phyloP scores from a whole-genome alignment of 2,888 invertebrate genomes.

The Trypoxylon attenuatum region DNA sequence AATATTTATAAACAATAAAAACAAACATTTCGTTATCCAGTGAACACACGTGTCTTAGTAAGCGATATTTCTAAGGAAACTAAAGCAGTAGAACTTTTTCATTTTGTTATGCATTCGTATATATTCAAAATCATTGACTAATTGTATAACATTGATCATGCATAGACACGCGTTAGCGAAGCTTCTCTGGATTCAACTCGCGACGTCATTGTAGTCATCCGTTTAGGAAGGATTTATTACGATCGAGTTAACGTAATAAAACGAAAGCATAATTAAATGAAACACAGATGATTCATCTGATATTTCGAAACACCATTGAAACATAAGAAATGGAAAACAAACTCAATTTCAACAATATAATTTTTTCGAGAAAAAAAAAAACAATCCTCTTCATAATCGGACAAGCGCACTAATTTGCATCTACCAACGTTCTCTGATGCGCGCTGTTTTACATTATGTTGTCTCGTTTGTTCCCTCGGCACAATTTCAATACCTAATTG shows the following conservation, averaged over 20 bases:
- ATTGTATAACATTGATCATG: not conserved
- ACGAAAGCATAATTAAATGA: constrained; percentile 33
- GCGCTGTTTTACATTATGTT: constrained; percentile 9
- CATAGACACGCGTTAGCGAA: constrained; percentile 13
- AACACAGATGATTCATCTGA: constrained; percentile 6
- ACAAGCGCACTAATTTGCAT: not conserved
- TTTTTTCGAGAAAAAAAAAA: constrained; percentile 6
- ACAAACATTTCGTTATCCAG: constrained; percentile 17
- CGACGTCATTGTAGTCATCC: constrained; percentile 26
- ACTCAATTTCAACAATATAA: constrained; percentile 1
- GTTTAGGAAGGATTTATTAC: constrained; percentile 16
- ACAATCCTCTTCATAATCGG: constrained; percentile 2
- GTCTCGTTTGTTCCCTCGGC: constrained; percentile 6
- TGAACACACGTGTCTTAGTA: constrained; percentile 7
- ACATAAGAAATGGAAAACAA: not conserved
- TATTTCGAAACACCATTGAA: too few species aligned
- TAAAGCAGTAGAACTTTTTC: not conserved
- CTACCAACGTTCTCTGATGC: not conserved
- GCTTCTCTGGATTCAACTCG: constrained; percentile 44
- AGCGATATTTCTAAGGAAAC: constrained; percentile 10
- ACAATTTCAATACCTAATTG: constrained; percentile 10
- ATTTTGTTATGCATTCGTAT: constrained; percentile 9
- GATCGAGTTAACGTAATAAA: constrained; percentile 12
- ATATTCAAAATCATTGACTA: constrained; percentile 1
- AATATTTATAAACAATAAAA: constrained; percentile 41